Base-by-base conservation (phyloP, 2,888 invertebrate species). In the Taenaris catops region DNA sequence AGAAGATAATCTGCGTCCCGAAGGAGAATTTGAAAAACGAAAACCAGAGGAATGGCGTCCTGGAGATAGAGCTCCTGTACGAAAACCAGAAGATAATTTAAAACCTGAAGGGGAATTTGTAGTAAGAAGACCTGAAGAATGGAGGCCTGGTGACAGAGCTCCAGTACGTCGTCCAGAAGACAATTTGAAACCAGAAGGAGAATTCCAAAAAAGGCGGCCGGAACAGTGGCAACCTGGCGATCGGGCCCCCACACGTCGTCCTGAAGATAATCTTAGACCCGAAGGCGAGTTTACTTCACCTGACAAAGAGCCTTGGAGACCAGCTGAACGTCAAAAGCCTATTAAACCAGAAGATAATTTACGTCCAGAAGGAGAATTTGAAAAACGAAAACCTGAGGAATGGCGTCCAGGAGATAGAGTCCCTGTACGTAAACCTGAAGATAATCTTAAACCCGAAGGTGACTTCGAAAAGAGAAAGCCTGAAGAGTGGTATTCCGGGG, bases 1-100 rank as follows among this genome's bases (percentile, higher is more conserved):
- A n/a, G n/a, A n/a, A n/a, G n/a, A n/a, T n/a, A n/a, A n/a, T n/a
- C n/a, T n/a, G n/a, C n/a, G n/a, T n/a, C n/a, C n/a, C n/a, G n/a
- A n/a, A n/a, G n/a, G n/a, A n/a, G n/a, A n/a, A n/a, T n/a, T n/a
- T n/a, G n/a, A n/a, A n/a, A n/a, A n/a, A n/a, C n/a, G n/a, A n/a
- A n/a, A n/a, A n/a, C n/a, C n/a, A n/a, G n/a, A n/a, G n/a, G n/a
- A n/a, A n/a, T n/a, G n/a, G n/a, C n/a, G n/a, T n/a, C n/a, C n/a
- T n/a, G n/a, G n/a, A n/a, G n/a, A n/a, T n/a, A n/a, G 75, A 20
- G 83, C 71, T 8, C 72, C 73, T 8, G 72, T 71, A 1, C 87
- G 67, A 41, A 91, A 87, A 44, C 93, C 91, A 0, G 65, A 86
- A 46, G 88, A 89, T 44, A 89, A 88, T 35, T 35, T n/a, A n/a